Evolutionary conservation across 2,113 vertebrate species (phyloP).

Genomic region (Petroica traversi): DNA sequence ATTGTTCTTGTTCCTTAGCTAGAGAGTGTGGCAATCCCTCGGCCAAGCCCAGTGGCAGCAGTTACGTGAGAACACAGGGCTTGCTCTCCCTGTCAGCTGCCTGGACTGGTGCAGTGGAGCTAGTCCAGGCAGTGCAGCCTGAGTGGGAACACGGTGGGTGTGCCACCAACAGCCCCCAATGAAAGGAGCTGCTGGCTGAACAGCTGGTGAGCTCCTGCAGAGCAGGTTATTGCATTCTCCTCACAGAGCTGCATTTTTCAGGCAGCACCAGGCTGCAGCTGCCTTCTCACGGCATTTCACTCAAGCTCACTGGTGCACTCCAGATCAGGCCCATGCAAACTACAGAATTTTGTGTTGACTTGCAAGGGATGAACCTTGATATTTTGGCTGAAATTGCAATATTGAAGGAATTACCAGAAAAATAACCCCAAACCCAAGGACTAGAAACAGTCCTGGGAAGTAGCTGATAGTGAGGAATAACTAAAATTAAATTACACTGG

Average conservation of each 20-base stretch:
- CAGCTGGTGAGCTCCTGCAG: not conserved
- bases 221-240: not conserved
- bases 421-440: not conserved
- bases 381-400: not conserved
- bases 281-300: not conserved
- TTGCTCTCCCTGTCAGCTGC: not conserved
- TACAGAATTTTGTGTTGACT: not conserved
- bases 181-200: not conserved
- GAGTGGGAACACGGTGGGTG: not conserved
- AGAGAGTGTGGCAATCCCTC: not conserved
- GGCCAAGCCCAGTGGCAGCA: not conserved
- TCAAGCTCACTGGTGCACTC: not conserved
- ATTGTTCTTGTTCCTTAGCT: not conserved
- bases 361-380: not conserved
- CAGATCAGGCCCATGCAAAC: not conserved
- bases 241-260: not conserved
- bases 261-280: not conserved
- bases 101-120: too few relatives aligned
- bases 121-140: not conserved
- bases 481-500: not conserved
- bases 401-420: not conserved
- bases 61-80: not conserved
- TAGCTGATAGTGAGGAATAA: not conserved
- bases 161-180: not conserved
- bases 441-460: not conserved